Evolutionary conservation across 2,113 vertebrate species (phyloP), one percentile per base, ranked within the genome.

Genomic region (Thermophis baileyi): DNA sequence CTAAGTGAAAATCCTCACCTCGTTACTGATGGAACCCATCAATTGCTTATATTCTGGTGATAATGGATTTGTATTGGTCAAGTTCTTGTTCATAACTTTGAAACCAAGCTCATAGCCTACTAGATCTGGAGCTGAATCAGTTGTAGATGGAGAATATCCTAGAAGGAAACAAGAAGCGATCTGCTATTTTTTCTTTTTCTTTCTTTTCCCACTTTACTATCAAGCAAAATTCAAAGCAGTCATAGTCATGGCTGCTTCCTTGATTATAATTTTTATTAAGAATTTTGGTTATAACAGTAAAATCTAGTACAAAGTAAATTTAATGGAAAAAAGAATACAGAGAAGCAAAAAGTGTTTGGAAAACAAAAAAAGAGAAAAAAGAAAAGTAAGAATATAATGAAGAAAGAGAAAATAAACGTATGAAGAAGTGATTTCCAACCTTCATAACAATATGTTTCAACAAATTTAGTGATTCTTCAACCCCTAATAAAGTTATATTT

Each of bases 31-130:
- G 91, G 94, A 95, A 92, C 94, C 89, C 85, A 90, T 50, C 46
- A 97, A 90, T 47, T 94, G 24, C 12, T n/a, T 60, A 88, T 96
- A 97, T 81, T 97, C 96, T 16, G 91, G 54, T 90, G 97, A 97
- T 1, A 91, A 91, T 6, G 95, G 25, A 40, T 97, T 96, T n/a
- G 94, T 5, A 44, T 94, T 95, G 69, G 93, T 97, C 50, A 98
- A 88, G 6, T 97, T 97, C 95, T 95, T 92, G 93, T 96, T 98
- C 94, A 97, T 6, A 92, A 98, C 97, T 57, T 30, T 97, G 69
- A 98, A 98, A 57, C 87, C 91, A n/a, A 98, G 9, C 18, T 95
- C 96, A 93, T 97, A 98, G 51, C 96, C 94, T 0, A 18, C 0
- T 20, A 89, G 91, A 57, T 25, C 95, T 95, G 87, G 11, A 90